Percentiles rank a stretch among this genome's conserved stretches.
Conservation (phyloP, 2,113 vertebrate species). For the Cricetomys ansorgei region DNA sequence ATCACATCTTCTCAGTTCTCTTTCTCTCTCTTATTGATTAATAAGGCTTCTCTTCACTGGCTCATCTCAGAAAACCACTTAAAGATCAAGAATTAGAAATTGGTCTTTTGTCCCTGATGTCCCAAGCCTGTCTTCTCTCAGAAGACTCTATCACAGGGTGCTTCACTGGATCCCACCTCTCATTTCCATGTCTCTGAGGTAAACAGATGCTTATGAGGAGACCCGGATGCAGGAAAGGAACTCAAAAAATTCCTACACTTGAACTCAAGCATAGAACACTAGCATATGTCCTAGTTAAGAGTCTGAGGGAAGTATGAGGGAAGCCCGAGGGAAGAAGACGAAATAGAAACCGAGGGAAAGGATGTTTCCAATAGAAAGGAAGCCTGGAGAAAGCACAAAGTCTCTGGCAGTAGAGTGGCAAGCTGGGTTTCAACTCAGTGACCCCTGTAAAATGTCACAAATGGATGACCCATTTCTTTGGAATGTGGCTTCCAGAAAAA, state of each 20-base stretch:
- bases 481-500: slow-evolving; percentile 17
- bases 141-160: not conserved
- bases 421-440: too few relatives aligned
- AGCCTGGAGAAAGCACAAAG: not conserved
- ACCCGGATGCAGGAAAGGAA: not conserved
- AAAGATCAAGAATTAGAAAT: not conserved
- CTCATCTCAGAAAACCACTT: slow-evolving; percentile 10
- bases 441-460: not conserved
- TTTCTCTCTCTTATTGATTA: not conserved
- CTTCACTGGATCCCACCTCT: not conserved
- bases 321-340: not conserved
- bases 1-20: not conserved
- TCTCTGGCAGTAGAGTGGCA: not conserved
- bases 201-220: not conserved
- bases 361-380: not conserved
- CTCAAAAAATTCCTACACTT: not conserved
- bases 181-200: not conserved
- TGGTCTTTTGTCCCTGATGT: not conserved
- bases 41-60: not conserved
- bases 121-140: not conserved
- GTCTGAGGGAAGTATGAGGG: too few relatives aligned
- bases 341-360: not conserved
- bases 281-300: not conserved
- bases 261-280: not conserved
- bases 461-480: not conserved